These are phyloP conservation scores for Merops nubicus DNA, from an alignment of 2,113 vertebrate species.

Conservation along the genomic window DNA sequence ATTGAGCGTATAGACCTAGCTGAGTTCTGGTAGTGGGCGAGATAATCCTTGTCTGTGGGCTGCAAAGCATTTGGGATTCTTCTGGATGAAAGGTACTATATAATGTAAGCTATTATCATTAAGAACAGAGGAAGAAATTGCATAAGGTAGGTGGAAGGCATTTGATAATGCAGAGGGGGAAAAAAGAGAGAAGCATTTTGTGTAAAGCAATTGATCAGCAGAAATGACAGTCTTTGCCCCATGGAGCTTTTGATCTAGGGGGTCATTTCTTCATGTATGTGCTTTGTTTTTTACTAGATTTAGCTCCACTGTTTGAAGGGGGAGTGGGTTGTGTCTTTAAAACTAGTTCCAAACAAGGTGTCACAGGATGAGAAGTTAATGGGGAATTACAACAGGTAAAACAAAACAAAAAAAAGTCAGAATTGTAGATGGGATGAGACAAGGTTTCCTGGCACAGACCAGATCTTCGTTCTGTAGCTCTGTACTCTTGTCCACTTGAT, in stretches of 20 bases:
- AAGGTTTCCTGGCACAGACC: neutral
- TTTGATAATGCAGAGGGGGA: conserved; percentile 37
- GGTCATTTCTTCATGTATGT: neutral
- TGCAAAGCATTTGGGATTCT: conserved; percentile 64
- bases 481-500: neutral
- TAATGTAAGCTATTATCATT: conserved; percentile 62
- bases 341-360: neutral
- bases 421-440: neutral
- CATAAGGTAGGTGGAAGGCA: conserved; percentile 51
- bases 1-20: conserved; percentile 27
- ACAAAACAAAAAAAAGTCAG: neutral
- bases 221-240: neutral
- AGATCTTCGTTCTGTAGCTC: neutral
- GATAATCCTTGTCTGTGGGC: conserved; percentile 64
- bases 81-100: conserved; percentile 61
- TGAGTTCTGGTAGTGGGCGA: conserved; percentile 51
- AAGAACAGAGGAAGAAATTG: conserved; percentile 61
- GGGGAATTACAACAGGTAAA: neutral
- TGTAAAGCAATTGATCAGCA: neutral
- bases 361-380: neutral
- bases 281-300: neutral
- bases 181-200: conserved; percentile 22
- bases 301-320: neutral
- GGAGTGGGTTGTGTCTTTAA: neutral
- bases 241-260: neutral